These are phyloP conservation scores for Melanotaenia duboulayi DNA, from an alignment of 2,113 vertebrate species.

Conservation along the genomic window DNA sequence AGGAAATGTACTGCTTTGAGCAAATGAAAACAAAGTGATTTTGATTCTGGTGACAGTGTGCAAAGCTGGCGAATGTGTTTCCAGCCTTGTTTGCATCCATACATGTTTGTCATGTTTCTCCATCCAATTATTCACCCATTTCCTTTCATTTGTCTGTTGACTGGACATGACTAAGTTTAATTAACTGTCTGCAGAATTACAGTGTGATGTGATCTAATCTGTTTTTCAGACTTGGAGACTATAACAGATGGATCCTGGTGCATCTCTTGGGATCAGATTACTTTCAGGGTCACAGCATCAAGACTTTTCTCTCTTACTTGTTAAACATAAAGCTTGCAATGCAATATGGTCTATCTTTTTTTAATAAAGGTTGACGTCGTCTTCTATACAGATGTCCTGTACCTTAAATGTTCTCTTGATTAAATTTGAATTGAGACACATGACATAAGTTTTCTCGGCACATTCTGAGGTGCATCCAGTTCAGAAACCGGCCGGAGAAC, in stretches of 20 bases:
- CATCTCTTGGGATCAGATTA: neutral
- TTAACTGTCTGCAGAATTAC: neutral
- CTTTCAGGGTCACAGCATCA: neutral
- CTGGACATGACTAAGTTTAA: neutral
- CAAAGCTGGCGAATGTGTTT: no score
- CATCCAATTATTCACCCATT: neutral
- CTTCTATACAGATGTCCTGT: neutral
- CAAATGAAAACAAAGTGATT: neutral
- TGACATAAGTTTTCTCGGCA: neutral
- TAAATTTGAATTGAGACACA: neutral
- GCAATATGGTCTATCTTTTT: neutral
- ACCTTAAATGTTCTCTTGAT: neutral
- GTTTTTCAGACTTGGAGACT: neutral
- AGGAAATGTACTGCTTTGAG: neutral
- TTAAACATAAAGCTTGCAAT: neutral
- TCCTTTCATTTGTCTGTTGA: neutral
- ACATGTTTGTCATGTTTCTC: neutral
- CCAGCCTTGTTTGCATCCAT: neutral
- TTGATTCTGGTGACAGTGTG: no score
- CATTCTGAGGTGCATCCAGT: neutral
- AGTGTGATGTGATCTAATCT: neutral
- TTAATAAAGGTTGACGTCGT: no score
- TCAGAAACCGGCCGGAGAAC: neutral
- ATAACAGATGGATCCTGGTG: neutral
- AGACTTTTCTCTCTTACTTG: neutral